Evolutionary conservation across 2,888 invertebrate species (phyloP), one percentile per base, ranked within the genome.

Genomic region (Idaea aversata): DNA sequence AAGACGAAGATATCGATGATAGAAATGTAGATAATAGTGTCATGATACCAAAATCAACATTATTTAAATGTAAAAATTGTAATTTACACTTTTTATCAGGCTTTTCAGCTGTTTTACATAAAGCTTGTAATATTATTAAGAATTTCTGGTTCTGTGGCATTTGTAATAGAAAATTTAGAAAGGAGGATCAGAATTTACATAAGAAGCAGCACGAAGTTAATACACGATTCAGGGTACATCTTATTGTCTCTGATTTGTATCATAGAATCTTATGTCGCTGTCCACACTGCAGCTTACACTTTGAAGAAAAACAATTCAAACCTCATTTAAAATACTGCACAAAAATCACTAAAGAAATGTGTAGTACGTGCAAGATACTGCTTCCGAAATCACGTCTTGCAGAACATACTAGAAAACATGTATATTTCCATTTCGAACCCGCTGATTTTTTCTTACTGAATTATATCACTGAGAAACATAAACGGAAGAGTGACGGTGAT

Each of bases 191-290:
- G 0, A 1, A 59, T 0, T 64, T 68, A 0, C 88, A 88, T 4
- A 62, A 64, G 5, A 15, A 74, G 0, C 88, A 88, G 61, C 88
- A 88, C 15, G 67, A 68, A 13, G 25, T 78, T 0, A 68, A 71
- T 0, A 72, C 72, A 0, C 79, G 77, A 0, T 68, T 88, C 3
- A 80, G 75, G 70, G 78, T 83, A 0, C 78, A 83, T 3, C 77
- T 74, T 0, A 63, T 78, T 0, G 65, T 70, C 0, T 74, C 72
- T 0, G 72, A 70, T 3, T 68, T 81, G 0, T 73, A 77, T 0
- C 74, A 78, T 0, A 74, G 73, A 61, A 70, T 83, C 0, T 35
- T 87, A 0, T 81, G 79, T 5, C 75, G 74, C 5, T 88, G 88
- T 15, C 74, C 74, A 0, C 75, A 80, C 7, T 88, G 88, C 34